Percentiles rank a stretch among this genome's conserved stretches.
Conservation (phyloP, 1,140 invertebrate species). For the Stenopsyche tienmushanensis region DNA sequence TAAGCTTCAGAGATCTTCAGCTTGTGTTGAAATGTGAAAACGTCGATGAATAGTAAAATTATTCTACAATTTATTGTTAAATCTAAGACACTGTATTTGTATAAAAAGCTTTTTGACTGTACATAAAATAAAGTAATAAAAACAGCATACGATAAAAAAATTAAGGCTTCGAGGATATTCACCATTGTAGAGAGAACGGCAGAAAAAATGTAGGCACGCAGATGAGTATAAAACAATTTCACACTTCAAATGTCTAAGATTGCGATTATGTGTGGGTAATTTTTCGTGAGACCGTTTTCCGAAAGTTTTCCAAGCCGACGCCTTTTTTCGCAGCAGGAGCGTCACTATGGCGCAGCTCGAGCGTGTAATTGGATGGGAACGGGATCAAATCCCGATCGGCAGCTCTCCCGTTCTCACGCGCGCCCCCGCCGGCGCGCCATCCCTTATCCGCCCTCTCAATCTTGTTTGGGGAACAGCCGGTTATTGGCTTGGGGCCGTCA, state of each 20-base stretch:
- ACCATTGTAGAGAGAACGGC: too few species aligned
- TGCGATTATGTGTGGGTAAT: background rate
- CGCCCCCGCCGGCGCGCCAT: constrained; percentile 23
- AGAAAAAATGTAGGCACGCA: too few species aligned
- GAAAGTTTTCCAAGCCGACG: constrained; percentile 34
- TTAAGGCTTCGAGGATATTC: too few species aligned
- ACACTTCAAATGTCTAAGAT: background rate
- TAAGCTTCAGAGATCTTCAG: too few species aligned
- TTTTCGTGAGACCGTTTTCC: background rate
- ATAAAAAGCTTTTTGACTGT: too few species aligned
- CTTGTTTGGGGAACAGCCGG: constrained; percentile 37
- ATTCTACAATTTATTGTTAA: too few species aligned
- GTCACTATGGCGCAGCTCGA: constrained; percentile 47
- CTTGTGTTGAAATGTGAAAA: too few species aligned
- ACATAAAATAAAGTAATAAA: too few species aligned
- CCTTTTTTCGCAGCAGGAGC: constrained; percentile 37
- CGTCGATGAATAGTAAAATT: too few species aligned
- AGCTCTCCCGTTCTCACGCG: constrained; percentile 41
- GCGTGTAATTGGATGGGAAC: constrained; percentile 59
- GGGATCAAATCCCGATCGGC: too few species aligned
- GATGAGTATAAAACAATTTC: constrained; percentile 3
- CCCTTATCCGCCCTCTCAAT: constrained; percentile 42
- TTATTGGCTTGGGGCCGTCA: constrained; percentile 34
- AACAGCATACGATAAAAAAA: too few species aligned
- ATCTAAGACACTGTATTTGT: too few species aligned